Evolutionary conservation across 1,140 invertebrate species (phyloP), one percentile per base, ranked within the genome.

Genomic region (Polyergus mexicanus): DNA sequence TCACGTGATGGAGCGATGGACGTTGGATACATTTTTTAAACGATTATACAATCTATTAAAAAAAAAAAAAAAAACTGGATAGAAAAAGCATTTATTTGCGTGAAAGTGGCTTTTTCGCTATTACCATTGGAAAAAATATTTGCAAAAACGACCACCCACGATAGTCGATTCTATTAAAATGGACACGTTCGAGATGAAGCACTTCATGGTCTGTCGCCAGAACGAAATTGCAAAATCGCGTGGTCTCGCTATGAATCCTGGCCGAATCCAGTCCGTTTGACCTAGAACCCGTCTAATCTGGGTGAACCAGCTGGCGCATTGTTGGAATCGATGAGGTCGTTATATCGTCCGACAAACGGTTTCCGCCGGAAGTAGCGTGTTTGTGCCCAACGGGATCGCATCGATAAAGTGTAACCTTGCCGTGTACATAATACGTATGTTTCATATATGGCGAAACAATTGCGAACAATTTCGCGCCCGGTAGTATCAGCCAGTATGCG

Each of bases 221-320:
- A 44, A 44, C 51, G 47, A 84, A 86, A 56, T 86, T 54, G 44
- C 84, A 16, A 35, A 60, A 71, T 69, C 75, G 60, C 74, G 74
- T 81, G 44, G 60, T 58, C 63, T 51, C 62, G n/a, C 13, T 44
- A 87, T 65, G 63, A 56, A 84, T 86, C 60, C 60, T 63, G 66
- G 76, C 47, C 56, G 71, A 41, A 76, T 35, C 62, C 28, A 60
- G 22, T 69, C 54, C 35, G 47, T 69, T 56, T 74, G 85, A 89
- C 89, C 89, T 76, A 66, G 83, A 89, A 85, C 81, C 69, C 56
- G 28, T 25, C 3, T 32, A 85, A 85, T 87, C 85, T 56, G 22
- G 86, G 13, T 56, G 60, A 72, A 56, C 71, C 85, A 88, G 85
- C 69, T 77, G 85, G 38, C 60, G 58, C 62, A 44, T 51, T n/a